Evolutionary conservation across 2,113 vertebrate species (phyloP).

Genomic region (Pseudorasbora parva): DNA sequence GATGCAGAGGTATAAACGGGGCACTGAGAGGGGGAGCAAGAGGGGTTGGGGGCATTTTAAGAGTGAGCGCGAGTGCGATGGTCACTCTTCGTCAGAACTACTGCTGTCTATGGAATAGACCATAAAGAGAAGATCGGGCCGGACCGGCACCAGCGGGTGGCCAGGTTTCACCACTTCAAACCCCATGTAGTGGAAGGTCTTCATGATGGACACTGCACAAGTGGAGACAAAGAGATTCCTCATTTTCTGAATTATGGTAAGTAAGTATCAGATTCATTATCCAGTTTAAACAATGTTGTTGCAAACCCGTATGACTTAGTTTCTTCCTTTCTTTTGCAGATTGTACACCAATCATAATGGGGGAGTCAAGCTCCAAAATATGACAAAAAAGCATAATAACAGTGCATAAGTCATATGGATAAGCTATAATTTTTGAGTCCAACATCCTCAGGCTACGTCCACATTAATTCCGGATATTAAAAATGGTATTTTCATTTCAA

Average conservation of each 20-base stretch:
- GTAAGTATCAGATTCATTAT: not conserved
- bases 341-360: not conserved
- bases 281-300: not conserved
- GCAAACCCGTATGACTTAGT: no score
- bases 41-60: conserved; percentile 33
- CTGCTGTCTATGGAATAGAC: conserved; percentile 92
- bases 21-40: not conserved
- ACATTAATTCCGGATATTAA: no score
- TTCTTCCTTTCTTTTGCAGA: not conserved
- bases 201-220: conserved; percentile 86
- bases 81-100: conserved; percentile 91
- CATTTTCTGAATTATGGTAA: not conserved
- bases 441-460: not conserved
- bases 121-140: conserved; percentile 94
- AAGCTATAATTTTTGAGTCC: not conserved
- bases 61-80: not conserved
- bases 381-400: not conserved
- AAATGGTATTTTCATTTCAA: no score
- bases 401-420: not conserved
- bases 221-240: conserved; percentile 48
- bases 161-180: conserved; percentile 95
- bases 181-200: conserved; percentile 97
- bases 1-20: not conserved
- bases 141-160: conserved; percentile 86
- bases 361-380: not conserved